Base-by-base conservation (phyloP, 2,797 vertebrate genomes). In the Pipistrellus kuhlii region DNA sequence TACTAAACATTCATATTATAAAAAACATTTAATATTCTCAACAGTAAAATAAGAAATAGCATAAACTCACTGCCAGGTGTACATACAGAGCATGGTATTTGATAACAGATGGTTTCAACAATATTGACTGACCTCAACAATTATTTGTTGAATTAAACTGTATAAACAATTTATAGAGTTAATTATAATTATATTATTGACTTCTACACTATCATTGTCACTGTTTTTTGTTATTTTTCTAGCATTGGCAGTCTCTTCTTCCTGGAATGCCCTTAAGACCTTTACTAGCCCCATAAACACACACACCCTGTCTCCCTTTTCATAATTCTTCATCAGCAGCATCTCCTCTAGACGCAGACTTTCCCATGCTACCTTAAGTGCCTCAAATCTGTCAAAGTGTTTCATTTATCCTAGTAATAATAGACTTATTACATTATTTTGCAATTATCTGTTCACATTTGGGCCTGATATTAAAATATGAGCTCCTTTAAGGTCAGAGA, bases 1-100 rank as follows among this genome's bases (percentile, higher is more conserved):
- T 71, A 84, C 72, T 84, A 62, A 85, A 73, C 53, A 46, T 91
- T 68, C 5, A 94, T 75, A 76, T 78, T 88, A 64, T 53, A 3
- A 85, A 51, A 44, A 80, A 89, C 62, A 91, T 71, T 90, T 85
- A 83, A 76, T 84, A 76, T 93, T 84, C 72, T 85, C 18, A 87
- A 71, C 11, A 81, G 38, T 59, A 92, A 91, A 57, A 69, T 71
- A 46, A 86, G 51, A 88, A 82, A 30, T 12, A 78, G 1, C 21
- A 38, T 4, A 75, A 7, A 6, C 3, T 38, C 53, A 59, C 41
- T 94, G 71, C 68, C 44, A 48, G 7, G 8, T 77, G 75, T 72
- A 59, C 30, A 66, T 55, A 8, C 17, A 51, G 32, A 41, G 46
- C 21, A 11, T 85, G 41, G 15, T 68, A 57, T 44, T 92, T 0